These are phyloP conservation scores for Torymus auratus DNA, from an alignment of 2,888 invertebrate species.

Conservation along the genomic window DNA sequence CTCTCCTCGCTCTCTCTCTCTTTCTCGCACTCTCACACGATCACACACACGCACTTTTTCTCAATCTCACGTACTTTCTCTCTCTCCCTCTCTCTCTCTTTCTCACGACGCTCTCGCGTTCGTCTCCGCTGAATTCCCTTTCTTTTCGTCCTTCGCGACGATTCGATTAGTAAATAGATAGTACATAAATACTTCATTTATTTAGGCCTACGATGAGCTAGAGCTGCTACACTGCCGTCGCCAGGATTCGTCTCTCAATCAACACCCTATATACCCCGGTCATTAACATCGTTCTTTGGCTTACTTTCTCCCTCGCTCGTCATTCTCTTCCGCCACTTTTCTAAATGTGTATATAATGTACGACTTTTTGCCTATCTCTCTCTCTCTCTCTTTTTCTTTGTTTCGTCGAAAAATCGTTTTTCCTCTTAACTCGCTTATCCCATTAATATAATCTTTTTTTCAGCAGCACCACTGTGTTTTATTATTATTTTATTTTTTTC, in stretches of 20 bases:
- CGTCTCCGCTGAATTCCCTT: slow-evolving; percentile 40
- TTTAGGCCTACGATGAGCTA: slow-evolving; percentile 76
- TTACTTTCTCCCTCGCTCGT: slow-evolving; percentile 3
- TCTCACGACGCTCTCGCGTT: slow-evolving; percentile 26
- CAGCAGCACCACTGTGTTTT: slow-evolving; percentile 57
- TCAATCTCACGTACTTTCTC: slow-evolving; percentile 31
- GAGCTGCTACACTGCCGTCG: slow-evolving; percentile 64
- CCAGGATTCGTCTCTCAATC: slow-evolving; percentile 18
- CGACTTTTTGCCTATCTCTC: neutral
- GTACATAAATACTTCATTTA: slow-evolving; percentile 72
- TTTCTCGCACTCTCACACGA: slow-evolving; percentile 42
- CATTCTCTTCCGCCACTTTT: neutral
- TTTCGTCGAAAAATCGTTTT: slow-evolving; percentile 46
- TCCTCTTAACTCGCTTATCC: slow-evolving; percentile 38
- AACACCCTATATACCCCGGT: neutral
- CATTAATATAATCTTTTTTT: slow-evolving; percentile 57
- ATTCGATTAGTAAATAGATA: slow-evolving; percentile 71
- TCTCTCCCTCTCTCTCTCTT: slow-evolving; percentile 9
- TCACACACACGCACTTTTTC: slow-evolving; percentile 29
- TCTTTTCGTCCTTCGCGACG: slow-evolving; percentile 62
- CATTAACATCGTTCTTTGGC: slow-evolving; percentile 18
- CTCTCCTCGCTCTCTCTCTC: slow-evolving; percentile 31
- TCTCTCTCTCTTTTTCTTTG: slow-evolving; percentile 23
- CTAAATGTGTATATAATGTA: slow-evolving; percentile 39
- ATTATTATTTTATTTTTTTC: slow-evolving; percentile 15